phyloP scores from a whole-genome alignment of 1,140 invertebrate genomes.

The Sinella curviseta region DNA sequence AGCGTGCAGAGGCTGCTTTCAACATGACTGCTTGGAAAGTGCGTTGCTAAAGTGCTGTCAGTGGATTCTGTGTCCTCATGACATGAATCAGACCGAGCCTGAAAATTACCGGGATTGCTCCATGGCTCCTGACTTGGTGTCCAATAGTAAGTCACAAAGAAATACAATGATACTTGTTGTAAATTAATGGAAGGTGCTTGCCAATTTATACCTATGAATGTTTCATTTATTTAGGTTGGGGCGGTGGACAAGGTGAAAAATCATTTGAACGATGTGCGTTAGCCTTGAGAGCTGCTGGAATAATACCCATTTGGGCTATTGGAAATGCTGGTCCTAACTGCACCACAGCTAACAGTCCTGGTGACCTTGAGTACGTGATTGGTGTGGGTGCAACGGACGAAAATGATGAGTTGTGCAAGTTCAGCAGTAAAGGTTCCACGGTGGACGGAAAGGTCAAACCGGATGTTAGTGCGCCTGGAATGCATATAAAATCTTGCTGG shows the following conservation, averaged over 20 bases:
- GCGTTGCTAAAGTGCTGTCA: not conserved
- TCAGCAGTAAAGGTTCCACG: not conserved
- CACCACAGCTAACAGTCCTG: not conserved
- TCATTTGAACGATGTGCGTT: not conserved
- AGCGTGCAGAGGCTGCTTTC: not conserved
- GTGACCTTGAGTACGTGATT: not conserved
- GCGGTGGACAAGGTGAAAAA: not conserved
- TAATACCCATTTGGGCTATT: not conserved
- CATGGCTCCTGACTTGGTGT: not conserved
- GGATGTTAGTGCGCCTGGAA: not conserved
- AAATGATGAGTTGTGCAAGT: not conserved
- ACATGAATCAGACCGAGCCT: not conserved
- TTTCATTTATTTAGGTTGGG: too few species aligned
- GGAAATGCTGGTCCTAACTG: not conserved
- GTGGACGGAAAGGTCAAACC: not conserved
- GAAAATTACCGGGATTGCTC: not conserved
- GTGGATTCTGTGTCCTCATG: constrained; percentile 13
- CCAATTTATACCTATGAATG: too few species aligned
- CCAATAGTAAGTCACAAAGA: constrained; percentile 14
- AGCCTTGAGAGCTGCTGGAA: not conserved
- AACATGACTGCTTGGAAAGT: not conserved
- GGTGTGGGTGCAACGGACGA: not conserved
- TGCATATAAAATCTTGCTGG: not conserved
- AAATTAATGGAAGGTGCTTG: too few species aligned
- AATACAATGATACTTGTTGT: too few species aligned